phyloP scores from a whole-genome alignment of 2,113 vertebrate genomes.

The Riparia riparia region DNA sequence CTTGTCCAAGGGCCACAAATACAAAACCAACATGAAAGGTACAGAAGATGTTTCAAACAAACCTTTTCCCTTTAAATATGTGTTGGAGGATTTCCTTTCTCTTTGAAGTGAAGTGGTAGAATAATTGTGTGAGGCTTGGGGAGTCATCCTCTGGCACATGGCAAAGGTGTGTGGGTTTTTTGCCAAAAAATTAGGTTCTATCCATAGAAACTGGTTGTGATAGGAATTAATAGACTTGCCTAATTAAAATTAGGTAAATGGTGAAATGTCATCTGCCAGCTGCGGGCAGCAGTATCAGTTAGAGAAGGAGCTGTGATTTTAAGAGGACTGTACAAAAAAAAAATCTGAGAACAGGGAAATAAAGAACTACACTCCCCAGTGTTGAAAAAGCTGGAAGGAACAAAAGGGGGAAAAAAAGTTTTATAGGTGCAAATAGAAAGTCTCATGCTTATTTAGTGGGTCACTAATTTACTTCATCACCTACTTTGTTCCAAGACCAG shows the following conservation, averaged over 20 bases:
- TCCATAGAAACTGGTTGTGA: not conserved
- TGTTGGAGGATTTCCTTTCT: not conserved
- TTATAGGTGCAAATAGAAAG: not conserved
- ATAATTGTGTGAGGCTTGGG: not conserved
- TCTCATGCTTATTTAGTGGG: not conserved
- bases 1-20: not conserved
- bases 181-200: not conserved
- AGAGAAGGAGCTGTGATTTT: not conserved
- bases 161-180: not conserved
- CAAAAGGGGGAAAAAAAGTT: fast-evolving
- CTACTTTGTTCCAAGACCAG: not conserved
- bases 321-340: not conserved
- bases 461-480: not conserved
- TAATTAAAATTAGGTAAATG: not conserved
- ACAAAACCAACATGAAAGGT: not conserved
- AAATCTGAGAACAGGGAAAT: not conserved
- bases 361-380: fast-evolving
- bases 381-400: not conserved
- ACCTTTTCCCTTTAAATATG: not conserved
- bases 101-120: not conserved
- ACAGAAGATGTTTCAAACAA: not conserved
- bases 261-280: not conserved
- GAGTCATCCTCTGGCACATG: not conserved
- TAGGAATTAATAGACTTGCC: not conserved
- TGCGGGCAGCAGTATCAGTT: not conserved